These are phyloP conservation scores for Mustelus asterias DNA, from an alignment of 2,113 vertebrate genomes.

Conservation along the genomic window DNA sequence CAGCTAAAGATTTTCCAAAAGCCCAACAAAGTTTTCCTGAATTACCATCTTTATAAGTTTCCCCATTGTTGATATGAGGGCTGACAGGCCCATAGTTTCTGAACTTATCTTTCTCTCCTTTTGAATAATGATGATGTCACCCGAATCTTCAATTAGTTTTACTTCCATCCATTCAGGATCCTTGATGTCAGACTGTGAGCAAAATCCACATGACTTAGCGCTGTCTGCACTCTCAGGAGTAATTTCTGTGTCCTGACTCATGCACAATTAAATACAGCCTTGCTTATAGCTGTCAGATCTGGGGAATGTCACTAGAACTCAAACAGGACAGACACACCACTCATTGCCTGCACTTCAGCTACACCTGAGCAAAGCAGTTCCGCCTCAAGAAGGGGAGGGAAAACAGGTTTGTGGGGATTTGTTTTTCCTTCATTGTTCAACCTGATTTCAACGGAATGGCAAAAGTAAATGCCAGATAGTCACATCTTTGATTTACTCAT, in stretches of 20 bases:
- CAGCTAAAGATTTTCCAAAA: background rate
- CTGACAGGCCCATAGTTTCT: background rate
- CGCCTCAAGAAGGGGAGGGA: background rate
- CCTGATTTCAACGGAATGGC: background rate
- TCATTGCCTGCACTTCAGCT: background rate
- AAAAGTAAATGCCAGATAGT: background rate
- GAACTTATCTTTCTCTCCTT: background rate
- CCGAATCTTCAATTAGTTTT: background rate
- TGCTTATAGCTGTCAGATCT: background rate
- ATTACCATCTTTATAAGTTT: background rate
- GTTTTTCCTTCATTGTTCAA: background rate
- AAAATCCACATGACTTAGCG: background rate
- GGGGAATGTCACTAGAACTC: background rate
- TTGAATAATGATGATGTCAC: background rate
- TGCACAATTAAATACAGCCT: background rate
- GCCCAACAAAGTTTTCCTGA: background rate
- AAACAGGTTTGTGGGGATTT: background rate
- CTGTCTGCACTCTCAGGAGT: background rate
- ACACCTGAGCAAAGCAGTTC: background rate
- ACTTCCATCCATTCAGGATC: background rate
- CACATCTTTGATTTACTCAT: background rate
- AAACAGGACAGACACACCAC: background rate
- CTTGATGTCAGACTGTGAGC: background rate
- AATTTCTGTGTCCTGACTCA: background rate
- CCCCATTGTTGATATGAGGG: background rate